Evolutionary conservation across 1,140 invertebrate genomes (phyloP).

Genomic region (Megalonaias nervosa): DNA sequence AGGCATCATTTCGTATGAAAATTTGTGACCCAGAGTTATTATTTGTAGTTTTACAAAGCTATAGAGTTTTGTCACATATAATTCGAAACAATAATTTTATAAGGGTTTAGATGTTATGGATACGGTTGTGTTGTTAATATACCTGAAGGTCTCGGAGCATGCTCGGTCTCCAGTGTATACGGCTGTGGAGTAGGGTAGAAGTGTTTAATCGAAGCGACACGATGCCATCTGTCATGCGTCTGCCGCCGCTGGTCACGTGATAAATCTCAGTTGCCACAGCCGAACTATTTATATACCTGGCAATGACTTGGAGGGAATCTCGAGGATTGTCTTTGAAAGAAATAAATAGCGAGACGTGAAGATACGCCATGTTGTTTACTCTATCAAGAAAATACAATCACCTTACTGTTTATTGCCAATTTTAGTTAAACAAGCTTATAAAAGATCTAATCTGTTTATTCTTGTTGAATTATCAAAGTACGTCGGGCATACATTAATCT

Average conservation of each 20-base stretch:
- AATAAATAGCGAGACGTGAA: not conserved
- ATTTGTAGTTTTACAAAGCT: too few relatives aligned
- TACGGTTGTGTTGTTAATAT: conserved; percentile 14
- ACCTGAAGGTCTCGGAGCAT: conserved; percentile 77
- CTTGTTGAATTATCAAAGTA: not conserved
- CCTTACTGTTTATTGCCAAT: not conserved
- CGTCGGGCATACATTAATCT: not conserved
- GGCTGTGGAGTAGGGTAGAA: conserved; percentile 85
- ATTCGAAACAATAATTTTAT: not conserved
- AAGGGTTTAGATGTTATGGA: too few relatives aligned
- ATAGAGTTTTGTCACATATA: not conserved
- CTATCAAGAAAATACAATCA: not conserved
- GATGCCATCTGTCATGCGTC: conserved; percentile 52
- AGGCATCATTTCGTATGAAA: too few relatives aligned
- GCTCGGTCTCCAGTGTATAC: conserved; percentile 84
- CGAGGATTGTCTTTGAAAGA: conserved; percentile 19
- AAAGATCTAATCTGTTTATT: not conserved
- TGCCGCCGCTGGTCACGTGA: conserved; percentile 43
- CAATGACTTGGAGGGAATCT: conserved; percentile 30
- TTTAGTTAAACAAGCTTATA: not conserved
- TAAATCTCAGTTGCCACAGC: conserved; percentile 42
- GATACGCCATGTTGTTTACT: not conserved
- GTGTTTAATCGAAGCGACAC: conserved; percentile 86
- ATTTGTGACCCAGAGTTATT: too few relatives aligned
- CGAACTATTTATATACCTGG: conserved; percentile 45